Base-by-base conservation (phyloP, 2,797 vertebrate genomes). In the Hypotaenidia okinawae region DNA sequence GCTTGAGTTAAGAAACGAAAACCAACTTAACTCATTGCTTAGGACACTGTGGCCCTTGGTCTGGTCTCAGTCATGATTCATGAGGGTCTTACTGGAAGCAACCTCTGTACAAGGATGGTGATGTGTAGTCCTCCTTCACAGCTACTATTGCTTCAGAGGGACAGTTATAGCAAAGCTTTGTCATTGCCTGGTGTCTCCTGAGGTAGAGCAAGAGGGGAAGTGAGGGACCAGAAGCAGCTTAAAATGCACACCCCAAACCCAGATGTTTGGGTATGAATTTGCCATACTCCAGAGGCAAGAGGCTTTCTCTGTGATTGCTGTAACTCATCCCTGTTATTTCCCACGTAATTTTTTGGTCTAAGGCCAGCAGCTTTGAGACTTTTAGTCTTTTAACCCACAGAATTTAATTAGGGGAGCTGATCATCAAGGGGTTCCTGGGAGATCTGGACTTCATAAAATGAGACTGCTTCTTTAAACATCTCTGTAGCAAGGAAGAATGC, bases 61-160 rank as follows among this genome's bases (percentile, higher is more conserved):
- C 39, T 64, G 55, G 39, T 80, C 73, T 89, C 68, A 72, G 49
- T 22, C 24, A 2, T 30, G 63, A 75, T 72, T 82, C 67, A 52
- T 19, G 30, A 76, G 21, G 37, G 49, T 43, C 86, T 79, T 22
- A 14, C 16, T 27, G 54, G 73, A 70, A 74, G 61, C 30, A 69
- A 17, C 52, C 57, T n/a, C 47, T 28, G 19, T n/a, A n/a, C 18
- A 32, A 55, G 58, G 43, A 30, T 58, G 39, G 58, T 35, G 87
- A 63, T 30, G 33, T 17, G 16, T 9, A 16, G 23, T 49, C 35
- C 14, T 67, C 55, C 7, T 1, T 51, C 49, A 30, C 22, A 51
- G 33, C 19, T n/a, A 7, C 39, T 61, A 4, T n/a, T 0, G 0
- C 22, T 61, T 49, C 49, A 13, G 15, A 30, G 19, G 39, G 57